Percentiles rank a stretch among this genome's conserved stretches.
Conservation (phyloP, 2,797 vertebrate genomes). For the Darevskia nairensis region DNA sequence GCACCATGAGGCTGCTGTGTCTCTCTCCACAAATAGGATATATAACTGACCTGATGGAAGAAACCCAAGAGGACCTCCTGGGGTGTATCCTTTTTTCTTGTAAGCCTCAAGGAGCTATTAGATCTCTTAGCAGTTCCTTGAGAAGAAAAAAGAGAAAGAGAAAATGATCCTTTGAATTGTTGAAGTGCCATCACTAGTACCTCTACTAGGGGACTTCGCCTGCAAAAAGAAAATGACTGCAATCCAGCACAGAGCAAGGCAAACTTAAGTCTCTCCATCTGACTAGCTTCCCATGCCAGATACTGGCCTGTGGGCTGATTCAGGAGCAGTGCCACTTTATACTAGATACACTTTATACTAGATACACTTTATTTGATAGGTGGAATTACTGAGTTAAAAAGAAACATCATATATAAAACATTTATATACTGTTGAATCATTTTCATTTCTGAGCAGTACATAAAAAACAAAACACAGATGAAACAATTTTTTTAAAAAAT, state of each 20-base stretch:
- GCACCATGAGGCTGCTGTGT: constrained; percentile 1
- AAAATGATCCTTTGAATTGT: constrained; percentile 13
- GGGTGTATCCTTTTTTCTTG: constrained; percentile 8
- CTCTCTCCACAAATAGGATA: constrained; percentile 15
- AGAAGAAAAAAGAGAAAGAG: not conserved
- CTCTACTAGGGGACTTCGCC: not conserved
- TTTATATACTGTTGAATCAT: no score
- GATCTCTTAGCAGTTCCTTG: constrained; percentile 13
- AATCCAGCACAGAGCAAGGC: not conserved
- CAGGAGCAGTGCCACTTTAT: not conserved
- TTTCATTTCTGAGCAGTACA: no score
- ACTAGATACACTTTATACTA: not conserved
- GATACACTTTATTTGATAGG: not conserved
- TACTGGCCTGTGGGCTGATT: not conserved
- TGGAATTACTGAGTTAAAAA: not conserved
- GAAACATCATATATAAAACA: no score
- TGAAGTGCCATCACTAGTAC: not conserved
- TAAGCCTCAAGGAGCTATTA: constrained; percentile 19
- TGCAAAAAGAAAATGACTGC: not conserved
- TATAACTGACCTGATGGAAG: constrained; percentile 17
- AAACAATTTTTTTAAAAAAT: no score
- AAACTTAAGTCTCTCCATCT: not conserved
- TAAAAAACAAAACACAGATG: no score
- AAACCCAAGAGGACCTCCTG: constrained; percentile 19
- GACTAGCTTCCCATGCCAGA: not conserved